A percentile compares a stretch with the other conserved stretches of the same genome.
Evolutionary conservation across 2,797 vertebrate species (phyloP).

Genomic region (Lepilemur ruficaudatus): DNA sequence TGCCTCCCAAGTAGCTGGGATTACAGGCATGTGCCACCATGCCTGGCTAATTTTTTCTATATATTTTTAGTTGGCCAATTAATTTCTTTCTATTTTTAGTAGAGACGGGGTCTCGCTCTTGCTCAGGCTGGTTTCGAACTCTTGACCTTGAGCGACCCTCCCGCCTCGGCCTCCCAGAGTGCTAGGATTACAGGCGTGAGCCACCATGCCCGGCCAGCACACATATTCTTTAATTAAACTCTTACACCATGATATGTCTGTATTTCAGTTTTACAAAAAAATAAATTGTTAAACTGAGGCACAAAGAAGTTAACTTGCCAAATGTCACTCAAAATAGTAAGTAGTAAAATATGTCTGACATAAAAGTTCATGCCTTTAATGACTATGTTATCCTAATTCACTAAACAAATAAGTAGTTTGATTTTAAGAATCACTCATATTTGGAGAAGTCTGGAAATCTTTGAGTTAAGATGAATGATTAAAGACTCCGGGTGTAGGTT

Average conservation of each 20-base stretch:
- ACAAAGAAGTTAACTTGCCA: constrained; percentile 12
- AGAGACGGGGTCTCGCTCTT: too few relatives aligned
- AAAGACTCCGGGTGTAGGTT: background rate
- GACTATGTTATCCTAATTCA: background rate
- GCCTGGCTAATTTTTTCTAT: too few relatives aligned
- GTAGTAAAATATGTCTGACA: background rate
- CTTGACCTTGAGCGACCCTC: too few relatives aligned
- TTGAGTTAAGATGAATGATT: background rate
- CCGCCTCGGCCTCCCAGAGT: too few relatives aligned
- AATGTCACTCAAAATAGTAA: background rate
- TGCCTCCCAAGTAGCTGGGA: too few relatives aligned
- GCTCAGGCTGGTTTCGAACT: too few relatives aligned
- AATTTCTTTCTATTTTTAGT: too few relatives aligned
- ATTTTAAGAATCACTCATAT: background rate
- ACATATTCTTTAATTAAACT: background rate
- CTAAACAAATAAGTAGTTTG: background rate
- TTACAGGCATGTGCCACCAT: too few relatives aligned
- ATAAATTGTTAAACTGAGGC: constrained; percentile 43
- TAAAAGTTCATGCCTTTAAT: background rate
- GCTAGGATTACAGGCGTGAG: too few relatives aligned
- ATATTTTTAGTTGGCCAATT: too few relatives aligned
- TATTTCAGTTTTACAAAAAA: background rate
- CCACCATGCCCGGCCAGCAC: too few relatives aligned
- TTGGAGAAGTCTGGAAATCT: constrained; percentile 10
- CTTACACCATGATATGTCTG: background rate